Percentiles rank a stretch among this genome's conserved stretches.
Evolutionary conservation across 2,888 invertebrate genomes (phyloP).

Genomic region (Altica lythri): DNA sequence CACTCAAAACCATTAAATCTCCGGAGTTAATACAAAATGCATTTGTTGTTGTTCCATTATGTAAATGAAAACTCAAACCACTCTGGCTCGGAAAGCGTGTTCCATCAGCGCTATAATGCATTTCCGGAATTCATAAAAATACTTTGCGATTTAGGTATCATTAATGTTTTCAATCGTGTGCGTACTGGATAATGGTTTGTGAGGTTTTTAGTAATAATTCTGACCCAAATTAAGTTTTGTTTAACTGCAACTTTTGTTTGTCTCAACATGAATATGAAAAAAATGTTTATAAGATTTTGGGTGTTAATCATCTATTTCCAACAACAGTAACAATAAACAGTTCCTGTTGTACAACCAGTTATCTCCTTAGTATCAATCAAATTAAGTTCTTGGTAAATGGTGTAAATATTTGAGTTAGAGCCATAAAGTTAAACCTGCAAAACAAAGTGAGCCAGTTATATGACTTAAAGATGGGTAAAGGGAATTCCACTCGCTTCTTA

Average conservation of each 20-base stretch:
- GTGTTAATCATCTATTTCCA: not conserved
- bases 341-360: too few species aligned
- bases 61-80: constrained; percentile 58
- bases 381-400: too few species aligned
- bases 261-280: not conserved
- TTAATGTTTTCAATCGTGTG: constrained; percentile 29
- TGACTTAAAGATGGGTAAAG: too few species aligned
- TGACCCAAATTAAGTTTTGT: not conserved
- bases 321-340: not conserved
- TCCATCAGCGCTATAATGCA: constrained; percentile 54
- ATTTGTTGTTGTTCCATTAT: constrained; percentile 61
- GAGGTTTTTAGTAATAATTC: not conserved
- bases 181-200: not conserved
- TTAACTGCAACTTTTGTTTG: not conserved
- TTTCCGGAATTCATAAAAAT: constrained; percentile 51
- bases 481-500: too few species aligned
- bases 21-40: constrained; percentile 60
- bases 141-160: constrained; percentile 32
- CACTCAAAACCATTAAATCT: constrained; percentile 58
- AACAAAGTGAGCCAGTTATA: too few species aligned
- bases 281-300: not conserved
- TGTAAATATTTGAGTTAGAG: too few species aligned
- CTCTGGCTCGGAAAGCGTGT: constrained; percentile 49
- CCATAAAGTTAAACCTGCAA: too few species aligned
- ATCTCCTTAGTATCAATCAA: too few species aligned